Evolutionary conservation across 2,113 vertebrate genomes (phyloP).

Genomic region (Ammospiza nelsoni): DNA sequence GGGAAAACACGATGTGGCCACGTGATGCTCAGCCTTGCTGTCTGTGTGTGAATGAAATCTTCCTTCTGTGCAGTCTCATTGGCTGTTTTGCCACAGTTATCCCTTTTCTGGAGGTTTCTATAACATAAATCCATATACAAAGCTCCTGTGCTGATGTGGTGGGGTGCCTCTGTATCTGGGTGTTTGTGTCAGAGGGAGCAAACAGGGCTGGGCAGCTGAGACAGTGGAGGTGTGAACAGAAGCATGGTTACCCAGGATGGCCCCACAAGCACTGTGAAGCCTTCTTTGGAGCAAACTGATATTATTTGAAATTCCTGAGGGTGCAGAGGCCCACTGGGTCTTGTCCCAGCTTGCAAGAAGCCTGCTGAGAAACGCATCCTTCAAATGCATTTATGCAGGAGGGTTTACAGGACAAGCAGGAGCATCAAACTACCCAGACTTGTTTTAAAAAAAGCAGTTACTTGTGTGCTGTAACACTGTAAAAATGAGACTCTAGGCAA

Average conservation of each 20-base stretch:
- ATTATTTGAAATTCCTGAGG: background rate
- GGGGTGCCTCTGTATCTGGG: too few species aligned
- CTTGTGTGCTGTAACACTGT: background rate
- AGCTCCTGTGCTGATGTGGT: background rate
- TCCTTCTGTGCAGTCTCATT: background rate
- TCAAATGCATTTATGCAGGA: background rate
- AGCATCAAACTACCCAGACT: background rate
- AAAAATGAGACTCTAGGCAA: background rate
- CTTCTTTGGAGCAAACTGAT: background rate
- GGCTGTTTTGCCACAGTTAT: background rate
- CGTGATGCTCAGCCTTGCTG: accelerated
- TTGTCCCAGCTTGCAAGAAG: background rate
- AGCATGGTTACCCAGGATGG: background rate
- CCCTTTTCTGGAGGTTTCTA: background rate
- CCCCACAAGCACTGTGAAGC: background rate
- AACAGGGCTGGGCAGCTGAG: background rate
- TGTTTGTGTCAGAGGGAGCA: background rate
- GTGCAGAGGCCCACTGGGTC: background rate
- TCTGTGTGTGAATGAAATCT: background rate
- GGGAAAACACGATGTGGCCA: background rate
- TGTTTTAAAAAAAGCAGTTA: background rate
- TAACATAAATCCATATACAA: background rate
- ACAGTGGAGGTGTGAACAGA: background rate
- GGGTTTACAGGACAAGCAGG: background rate
- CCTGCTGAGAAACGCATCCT: background rate